Evolutionary conservation across 1,140 invertebrate species (phyloP), one percentile per base, ranked within the genome.

Genomic region (Orchesella cincta): DNA sequence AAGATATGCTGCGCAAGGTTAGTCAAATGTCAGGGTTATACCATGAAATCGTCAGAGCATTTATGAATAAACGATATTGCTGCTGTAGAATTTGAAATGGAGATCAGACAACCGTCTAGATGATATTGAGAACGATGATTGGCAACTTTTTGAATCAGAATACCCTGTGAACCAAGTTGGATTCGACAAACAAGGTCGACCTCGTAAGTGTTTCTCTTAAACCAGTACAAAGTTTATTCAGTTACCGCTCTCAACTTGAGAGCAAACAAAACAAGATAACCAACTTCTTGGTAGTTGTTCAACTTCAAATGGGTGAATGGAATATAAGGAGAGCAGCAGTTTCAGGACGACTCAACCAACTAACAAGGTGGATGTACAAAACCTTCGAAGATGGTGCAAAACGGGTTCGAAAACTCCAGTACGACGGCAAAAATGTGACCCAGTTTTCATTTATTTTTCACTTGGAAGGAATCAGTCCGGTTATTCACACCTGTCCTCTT

Each of bases 311-410:
- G 12, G 14, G 71, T 5, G 71, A 73, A 3, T 73, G 71, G 71
- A 35, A 73, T 28, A 46, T 73, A 26, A 36, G 71, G 46, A 1
- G 18, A 73, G 71, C 71, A n/a, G 71, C 36, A n/a, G 2, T 73
- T 12, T 2, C 71, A 14, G 71, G 71, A 28, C 36, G 23, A 73
- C 34, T 12, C 3, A 35, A 73, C 3, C 31, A 35, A 5, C n/a
- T 73, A 5, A 35, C 26, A 1, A 34, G 71, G 2, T 73, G 71
- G 71, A 46, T 51, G 1, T 51, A 46, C 23, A 73, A 73, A 73
- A 23, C 36, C 23, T 73, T 36, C 18, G 71, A 73, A 23, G 71
- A 36, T 28, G 71, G 14, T 3, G 23, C 12, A 12, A 73, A 73
- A 26, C 71, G 71, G 1, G 71, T 73, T 3, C 18, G 71, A 46